A percentile compares a stretch with the other conserved stretches of the same genome.
phyloP scores from a whole-genome alignment of 2,888 invertebrate genomes.

The Acanthosepion lycidas region DNA sequence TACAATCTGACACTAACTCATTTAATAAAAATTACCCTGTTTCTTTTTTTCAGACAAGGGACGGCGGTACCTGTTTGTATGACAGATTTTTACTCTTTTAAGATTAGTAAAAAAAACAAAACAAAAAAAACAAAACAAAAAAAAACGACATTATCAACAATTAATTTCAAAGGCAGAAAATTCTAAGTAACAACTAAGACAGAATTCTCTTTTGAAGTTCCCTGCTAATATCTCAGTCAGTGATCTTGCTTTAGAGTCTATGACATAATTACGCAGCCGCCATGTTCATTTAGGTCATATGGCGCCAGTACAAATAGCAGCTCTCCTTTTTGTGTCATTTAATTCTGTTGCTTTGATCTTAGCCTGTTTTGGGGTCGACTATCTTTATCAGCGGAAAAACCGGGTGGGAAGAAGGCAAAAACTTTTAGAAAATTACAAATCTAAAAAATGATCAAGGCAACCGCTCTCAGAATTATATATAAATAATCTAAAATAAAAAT shows the following conservation, averaged over 20 bases:
- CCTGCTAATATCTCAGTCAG: not conserved
- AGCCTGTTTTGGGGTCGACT: not conserved
- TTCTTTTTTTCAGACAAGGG: not conserved
- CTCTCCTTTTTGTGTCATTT: not conserved
- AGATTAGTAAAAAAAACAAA: not conserved
- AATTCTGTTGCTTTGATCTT: not conserved
- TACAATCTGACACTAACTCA: rapidly evolving
- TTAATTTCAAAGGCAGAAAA: not conserved
- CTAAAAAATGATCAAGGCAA: too few relatives aligned
- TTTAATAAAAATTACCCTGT: not conserved
- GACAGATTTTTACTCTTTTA: not conserved
- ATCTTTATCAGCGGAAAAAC: not conserved
- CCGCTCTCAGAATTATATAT: too few relatives aligned
- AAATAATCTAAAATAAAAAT: too few relatives aligned
- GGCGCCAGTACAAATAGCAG: not conserved
- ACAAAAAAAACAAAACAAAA: not conserved
- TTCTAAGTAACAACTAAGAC: not conserved
- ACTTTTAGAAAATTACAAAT: not conserved
- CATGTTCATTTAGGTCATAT: not conserved
- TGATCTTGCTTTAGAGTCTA: not conserved
- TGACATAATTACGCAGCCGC: constrained; percentile 14
- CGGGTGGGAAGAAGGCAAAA: not conserved
- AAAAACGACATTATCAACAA: not conserved
- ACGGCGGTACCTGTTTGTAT: not conserved
- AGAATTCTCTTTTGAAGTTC: not conserved